Evolutionary conservation across 2,797 vertebrate species (phyloP), one percentile per base, ranked within the genome.

Genomic region (Chromobotia macracanthus): DNA sequence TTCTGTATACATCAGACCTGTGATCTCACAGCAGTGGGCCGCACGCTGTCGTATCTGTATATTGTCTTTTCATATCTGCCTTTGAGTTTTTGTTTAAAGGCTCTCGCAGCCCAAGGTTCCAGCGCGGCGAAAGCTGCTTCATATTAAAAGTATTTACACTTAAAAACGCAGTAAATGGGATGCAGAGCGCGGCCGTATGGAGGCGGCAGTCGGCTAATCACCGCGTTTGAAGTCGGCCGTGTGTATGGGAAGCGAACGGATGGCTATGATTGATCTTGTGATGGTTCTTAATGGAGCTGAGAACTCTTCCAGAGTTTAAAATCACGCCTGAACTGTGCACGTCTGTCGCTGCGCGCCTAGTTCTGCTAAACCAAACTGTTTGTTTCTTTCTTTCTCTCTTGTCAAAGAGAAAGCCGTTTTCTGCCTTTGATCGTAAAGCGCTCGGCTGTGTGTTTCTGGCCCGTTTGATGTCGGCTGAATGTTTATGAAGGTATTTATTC

Each of bases 71-170:
- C 41, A 70, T 78, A 83, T 72, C 50, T 19, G 63, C 16, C 56
- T 21, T 50, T 18, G 44, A 61, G 50, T 74, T 51, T 23, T 21
- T 11, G 67, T 73, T 76, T 61, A 21, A 67, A 71, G 50, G 13
- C 2, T 1, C 53, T 56, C 41, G 0, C 41, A 61, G 46, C 5
- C 2, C 19, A 19, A 23, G 25, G 18, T 53, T 28, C n/a, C 21
- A 61, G 66, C 58, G 71, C 21, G 53, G 23, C 76, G 65, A 67
- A 55, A 70, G 89, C 80, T 91, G 64, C 81, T 90, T 90, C 87
- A 66, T 72, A 83, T 92, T 85, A 87, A 64, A 78, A 75, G 38
- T 88, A 85, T 87, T 90, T 91, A 82, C 72, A 85, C 28, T 81
- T 88, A 82, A 88, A 87, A 90, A 75, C 21, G 80, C 81, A 23